Conservation (phyloP, 2,797 vertebrate genomes). For the Rachycentron canadum region DNA sequence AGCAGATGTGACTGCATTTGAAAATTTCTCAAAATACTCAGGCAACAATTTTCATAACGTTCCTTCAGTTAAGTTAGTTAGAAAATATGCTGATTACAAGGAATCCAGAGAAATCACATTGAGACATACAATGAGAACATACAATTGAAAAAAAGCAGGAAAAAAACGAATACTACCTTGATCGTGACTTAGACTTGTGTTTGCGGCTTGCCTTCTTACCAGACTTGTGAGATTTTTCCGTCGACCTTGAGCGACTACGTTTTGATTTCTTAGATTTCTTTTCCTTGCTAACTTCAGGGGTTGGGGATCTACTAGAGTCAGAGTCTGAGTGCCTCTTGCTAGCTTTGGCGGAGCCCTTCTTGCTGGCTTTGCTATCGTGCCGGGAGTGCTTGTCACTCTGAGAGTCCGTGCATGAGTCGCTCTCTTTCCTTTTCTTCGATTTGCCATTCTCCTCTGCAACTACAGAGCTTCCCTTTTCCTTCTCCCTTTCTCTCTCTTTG, state of each 20-base stretch:
- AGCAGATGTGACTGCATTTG: slow-evolving; percentile 28
- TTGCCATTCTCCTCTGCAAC: slow-evolving; percentile 89
- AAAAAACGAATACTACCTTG: slow-evolving; percentile 99
- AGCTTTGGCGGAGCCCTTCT: slow-evolving; percentile 91
- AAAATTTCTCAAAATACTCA: slow-evolving; percentile 24
- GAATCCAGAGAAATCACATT: slow-evolving; percentile 72
- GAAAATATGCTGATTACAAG: slow-evolving; percentile 42
- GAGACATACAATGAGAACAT: slow-evolving; percentile 80
- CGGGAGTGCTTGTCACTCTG: slow-evolving; percentile 90
- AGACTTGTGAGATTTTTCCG: slow-evolving; percentile 99
- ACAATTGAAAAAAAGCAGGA: slow-evolving; percentile 74
- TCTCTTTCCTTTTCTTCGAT: slow-evolving; percentile 84
- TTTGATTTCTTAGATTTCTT: slow-evolving; percentile 99
- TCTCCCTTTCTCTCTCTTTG: slow-evolving; percentile 85
- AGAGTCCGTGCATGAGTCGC: slow-evolving; percentile 87
- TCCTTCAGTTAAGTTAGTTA: slow-evolving; percentile 32
- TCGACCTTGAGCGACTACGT: slow-evolving; percentile 96
- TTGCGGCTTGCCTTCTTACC: slow-evolving; percentile 99
- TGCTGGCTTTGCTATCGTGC: slow-evolving; percentile 90
- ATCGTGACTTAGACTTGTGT: slow-evolving; percentile 99
- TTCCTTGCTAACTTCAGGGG: slow-evolving; percentile 96
- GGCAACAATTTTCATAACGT: slow-evolving; percentile 13
- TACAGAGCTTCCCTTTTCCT: slow-evolving; percentile 80
- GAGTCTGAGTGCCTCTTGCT: slow-evolving; percentile 94
- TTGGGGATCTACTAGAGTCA: slow-evolving; percentile 94